A percentile compares a stretch with the other conserved stretches of the same genome.
Evolutionary conservation across 2,113 vertebrate species (phyloP).

Genomic region (Chaetorhynchus papuensis): DNA sequence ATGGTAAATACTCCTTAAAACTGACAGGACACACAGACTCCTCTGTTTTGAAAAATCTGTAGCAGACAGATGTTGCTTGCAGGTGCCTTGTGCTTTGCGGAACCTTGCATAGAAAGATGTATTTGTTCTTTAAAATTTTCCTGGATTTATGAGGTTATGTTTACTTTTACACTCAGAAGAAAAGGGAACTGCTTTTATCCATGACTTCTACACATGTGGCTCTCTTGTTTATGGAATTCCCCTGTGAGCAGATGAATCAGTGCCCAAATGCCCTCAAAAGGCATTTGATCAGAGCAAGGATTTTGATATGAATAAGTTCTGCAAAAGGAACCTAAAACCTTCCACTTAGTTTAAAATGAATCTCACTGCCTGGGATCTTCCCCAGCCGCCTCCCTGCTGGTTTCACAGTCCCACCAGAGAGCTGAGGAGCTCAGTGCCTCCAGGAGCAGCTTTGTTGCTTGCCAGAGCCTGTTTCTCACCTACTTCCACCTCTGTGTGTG

Average conservation of each 20-base stretch:
- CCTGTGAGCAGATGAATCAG: background rate
- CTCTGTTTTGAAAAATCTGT: background rate
- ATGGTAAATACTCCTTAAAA: background rate
- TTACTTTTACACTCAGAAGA: background rate
- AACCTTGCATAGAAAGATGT: background rate
- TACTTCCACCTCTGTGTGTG: rapidly evolving
- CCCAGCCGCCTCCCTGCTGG: background rate
- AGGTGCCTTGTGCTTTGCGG: background rate
- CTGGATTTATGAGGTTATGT: background rate
- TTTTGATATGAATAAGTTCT: background rate
- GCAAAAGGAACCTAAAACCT: background rate
- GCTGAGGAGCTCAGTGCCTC: background rate
- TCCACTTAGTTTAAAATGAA: background rate
- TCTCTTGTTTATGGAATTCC: background rate
- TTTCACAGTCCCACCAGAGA: background rate
- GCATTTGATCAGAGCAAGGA: background rate
- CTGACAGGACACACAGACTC: background rate
- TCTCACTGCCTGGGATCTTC: background rate
- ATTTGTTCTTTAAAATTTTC: background rate
- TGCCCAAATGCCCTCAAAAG: background rate
- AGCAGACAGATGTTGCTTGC: background rate
- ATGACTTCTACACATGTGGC: background rate
- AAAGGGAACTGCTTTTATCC: background rate
- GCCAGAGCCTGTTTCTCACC: background rate
- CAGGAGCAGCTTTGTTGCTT: background rate